These are phyloP conservation scores for Elgaria multicarinata DNA, from an alignment of 2,113 vertebrate genomes.

Conservation along the genomic window DNA sequence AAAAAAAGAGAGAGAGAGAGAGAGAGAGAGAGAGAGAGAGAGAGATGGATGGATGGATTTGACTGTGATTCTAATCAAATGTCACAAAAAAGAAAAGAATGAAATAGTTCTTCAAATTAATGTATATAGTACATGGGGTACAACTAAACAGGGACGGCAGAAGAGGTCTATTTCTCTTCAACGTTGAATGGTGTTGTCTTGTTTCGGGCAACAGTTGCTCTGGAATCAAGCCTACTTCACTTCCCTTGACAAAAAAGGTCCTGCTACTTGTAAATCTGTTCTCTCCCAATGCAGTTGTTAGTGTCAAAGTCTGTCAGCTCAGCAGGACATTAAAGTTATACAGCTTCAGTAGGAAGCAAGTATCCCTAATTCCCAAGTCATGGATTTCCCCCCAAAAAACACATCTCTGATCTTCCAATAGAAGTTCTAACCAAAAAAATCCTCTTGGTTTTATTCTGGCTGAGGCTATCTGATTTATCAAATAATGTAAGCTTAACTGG, in stretches of 20 bases:
- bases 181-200: slow-evolving; percentile 70
- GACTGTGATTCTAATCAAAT: background rate
- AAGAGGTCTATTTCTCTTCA: slow-evolving; percentile 54
- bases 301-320: slow-evolving; percentile 64
- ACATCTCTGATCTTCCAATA: slow-evolving; percentile 64
- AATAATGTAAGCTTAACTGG: slow-evolving; percentile 37
- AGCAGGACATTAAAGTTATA: slow-evolving; percentile 58
- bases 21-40: no score
- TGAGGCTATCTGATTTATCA: background rate
- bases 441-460: slow-evolving; percentile 49
- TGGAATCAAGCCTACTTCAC: slow-evolving; percentile 58
- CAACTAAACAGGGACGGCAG: background rate
- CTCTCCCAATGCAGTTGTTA: slow-evolving; percentile 63
- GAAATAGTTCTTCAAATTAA: background rate
- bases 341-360: slow-evolving; percentile 50
- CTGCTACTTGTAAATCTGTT: slow-evolving; percentile 67
- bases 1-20: no score
- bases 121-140: background rate
- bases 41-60: no score
- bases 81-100: background rate
- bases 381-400: slow-evolving; percentile 44
- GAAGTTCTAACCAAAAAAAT: slow-evolving; percentile 49
- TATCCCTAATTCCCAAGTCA: slow-evolving; percentile 54
- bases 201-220: slow-evolving; percentile 16
- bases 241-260: slow-evolving; percentile 73